Evolutionary conservation across 2,113 vertebrate genomes (phyloP).

Genomic region (Taxidea taxus): DNA sequence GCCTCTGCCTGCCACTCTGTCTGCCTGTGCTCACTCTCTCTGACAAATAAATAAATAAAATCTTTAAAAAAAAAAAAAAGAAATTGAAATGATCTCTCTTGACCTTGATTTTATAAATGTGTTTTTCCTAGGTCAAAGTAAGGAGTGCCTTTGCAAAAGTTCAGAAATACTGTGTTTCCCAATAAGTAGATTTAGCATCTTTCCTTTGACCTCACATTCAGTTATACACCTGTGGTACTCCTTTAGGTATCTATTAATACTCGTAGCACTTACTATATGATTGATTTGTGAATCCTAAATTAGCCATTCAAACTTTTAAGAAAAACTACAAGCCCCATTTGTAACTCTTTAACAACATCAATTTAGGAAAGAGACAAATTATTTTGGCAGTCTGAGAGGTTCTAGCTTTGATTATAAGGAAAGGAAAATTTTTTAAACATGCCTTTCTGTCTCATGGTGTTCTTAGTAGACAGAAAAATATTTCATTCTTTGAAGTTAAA

Average conservation of each 20-base stretch:
- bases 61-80: too few relatives aligned
- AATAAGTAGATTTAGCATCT: neutral
- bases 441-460: neutral
- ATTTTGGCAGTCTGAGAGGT: slow-evolving; percentile 2
- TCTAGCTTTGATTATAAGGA: slow-evolving; percentile 29
- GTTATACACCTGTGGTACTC: neutral
- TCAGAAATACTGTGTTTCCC: neutral
- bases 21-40: too few relatives aligned
- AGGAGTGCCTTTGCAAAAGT: neutral
- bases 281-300: neutral
- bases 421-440: neutral
- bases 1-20: too few relatives aligned
- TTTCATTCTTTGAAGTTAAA: slow-evolving; percentile 61
- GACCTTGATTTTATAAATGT: neutral
- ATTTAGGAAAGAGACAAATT: neutral
- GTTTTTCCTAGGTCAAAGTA: neutral
- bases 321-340: neutral
- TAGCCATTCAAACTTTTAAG: neutral
- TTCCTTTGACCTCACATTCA: neutral
- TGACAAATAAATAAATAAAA: too few relatives aligned
- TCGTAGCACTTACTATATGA: neutral
- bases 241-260: neutral
- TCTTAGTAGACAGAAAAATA: slow-evolving; percentile 44
- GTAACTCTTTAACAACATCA: neutral
- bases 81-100: too few relatives aligned